These are phyloP conservation scores for Rattus rattus DNA, from an alignment of 2,113 vertebrate species.

Conservation along the genomic window DNA sequence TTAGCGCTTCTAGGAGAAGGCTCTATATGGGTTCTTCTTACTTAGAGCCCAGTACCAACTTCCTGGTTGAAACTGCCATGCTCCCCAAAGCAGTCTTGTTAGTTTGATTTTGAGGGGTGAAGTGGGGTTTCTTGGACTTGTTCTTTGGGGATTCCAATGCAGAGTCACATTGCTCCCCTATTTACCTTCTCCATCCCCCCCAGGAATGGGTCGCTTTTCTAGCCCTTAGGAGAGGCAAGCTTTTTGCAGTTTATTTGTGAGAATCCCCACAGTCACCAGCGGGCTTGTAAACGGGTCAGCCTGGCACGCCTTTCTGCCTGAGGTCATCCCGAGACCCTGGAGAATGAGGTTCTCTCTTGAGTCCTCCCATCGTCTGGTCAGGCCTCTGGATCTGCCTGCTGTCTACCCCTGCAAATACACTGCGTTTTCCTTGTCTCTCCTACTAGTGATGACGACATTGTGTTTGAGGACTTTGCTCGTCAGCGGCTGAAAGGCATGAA, in stretches of 20 bases:
- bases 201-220: background rate
- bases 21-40: background rate
- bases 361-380: background rate
- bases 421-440: conserved; percentile 41
- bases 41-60: background rate
- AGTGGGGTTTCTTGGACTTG: background rate
- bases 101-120: background rate
- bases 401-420: background rate
- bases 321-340: background rate
- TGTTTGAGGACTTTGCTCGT: conserved; percentile 97
- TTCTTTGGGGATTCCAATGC: background rate
- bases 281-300: background rate
- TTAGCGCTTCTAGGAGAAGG: background rate
- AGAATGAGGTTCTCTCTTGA: background rate
- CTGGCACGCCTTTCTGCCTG: background rate
- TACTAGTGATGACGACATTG: conserved; percentile 95
- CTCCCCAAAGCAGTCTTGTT: background rate
- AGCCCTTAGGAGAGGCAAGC: background rate
- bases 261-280: background rate
- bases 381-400: background rate
- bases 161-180: background rate
- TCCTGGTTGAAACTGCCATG: background rate
- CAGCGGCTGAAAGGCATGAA: conserved; percentile 94
- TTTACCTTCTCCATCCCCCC: background rate
- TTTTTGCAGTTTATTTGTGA: background rate